These are phyloP conservation scores for Rhabditophanes sp. DNA, from an alignment of 2,888 invertebrate species.

Conservation along the genomic window DNA sequence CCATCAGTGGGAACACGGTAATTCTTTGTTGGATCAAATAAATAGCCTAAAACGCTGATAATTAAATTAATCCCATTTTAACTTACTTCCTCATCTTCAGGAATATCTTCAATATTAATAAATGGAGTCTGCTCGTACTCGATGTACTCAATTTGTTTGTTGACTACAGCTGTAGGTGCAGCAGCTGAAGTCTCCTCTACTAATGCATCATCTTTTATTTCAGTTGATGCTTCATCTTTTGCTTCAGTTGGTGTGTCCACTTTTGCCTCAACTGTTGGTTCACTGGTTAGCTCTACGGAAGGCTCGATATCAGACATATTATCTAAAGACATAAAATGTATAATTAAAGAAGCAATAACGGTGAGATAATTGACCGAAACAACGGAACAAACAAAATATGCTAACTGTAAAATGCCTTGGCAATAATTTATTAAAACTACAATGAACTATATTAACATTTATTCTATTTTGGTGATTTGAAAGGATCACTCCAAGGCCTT, in stretches of 20 bases:
- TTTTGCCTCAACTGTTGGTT: no score
- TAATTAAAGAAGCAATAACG: slow-evolving; percentile 5
- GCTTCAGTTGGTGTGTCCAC: no score
- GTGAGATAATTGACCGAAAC: slow-evolving; percentile 6
- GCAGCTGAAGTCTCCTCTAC: no score
- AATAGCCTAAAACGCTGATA: slow-evolving; percentile 16
- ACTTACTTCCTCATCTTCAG: slow-evolving; percentile 5
- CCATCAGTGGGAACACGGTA: slow-evolving; percentile 28
- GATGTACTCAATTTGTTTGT: no score
- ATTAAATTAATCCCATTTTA: no score
- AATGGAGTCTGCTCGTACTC: no score
- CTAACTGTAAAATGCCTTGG: slow-evolving; percentile 2
- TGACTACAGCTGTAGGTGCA: no score
- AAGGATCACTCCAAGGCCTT: slow-evolving; percentile 31
- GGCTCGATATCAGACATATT: no score
- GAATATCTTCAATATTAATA: slow-evolving; percentile 11
- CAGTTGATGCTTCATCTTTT: no score
- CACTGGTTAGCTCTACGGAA: no score
- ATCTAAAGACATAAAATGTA: no score
- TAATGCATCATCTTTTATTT: no score
- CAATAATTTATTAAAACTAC: slow-evolving; percentile 2
- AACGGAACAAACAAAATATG: slow-evolving; percentile 1
- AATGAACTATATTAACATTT: slow-evolving; percentile 3
- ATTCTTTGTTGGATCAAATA: slow-evolving; percentile 30
- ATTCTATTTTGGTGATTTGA: slow-evolving; percentile 19